Base-by-base conservation (phyloP, 2,888 invertebrate genomes). In the Psylliodes chrysocephalus region DNA sequence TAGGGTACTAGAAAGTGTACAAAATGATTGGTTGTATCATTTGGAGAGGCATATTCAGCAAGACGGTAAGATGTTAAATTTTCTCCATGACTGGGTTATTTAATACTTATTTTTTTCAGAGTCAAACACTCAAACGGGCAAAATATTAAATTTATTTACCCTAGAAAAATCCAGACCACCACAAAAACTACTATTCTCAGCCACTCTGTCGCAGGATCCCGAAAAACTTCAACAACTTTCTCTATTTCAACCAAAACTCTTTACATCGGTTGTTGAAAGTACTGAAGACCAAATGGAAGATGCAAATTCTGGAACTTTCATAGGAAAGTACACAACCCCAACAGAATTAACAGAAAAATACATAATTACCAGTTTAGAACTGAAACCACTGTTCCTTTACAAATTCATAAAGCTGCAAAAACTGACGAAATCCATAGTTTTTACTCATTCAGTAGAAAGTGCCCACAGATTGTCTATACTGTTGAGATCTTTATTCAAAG, bases 121-220 rank as follows among this genome's bases (percentile, higher is more conserved):
- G 35, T 28, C 49, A 17, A 54, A 57, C 57, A 30, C 53, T 10
- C 64, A 62, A 30, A 40, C 71, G 3, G 56, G 69, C 5, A 79
- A 71, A 70, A 66, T 78, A 12, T 64, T 81, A 14, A 81, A 81
- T 69, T 66, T 79, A 35, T 64, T 69, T 7, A 66, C 75, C 4
- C 61, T 80, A 61, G 83, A 84, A 64, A 74, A 72, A 35, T 72
- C 68, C 7, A 71, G 75, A 60, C 76, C 78, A 0, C 82, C 85
- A 54, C 98, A 98, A 73, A 98, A 98, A 81, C 84, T 99, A 47
- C 84, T 99, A 1, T 96, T 98, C 78, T 98, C 98, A n/a, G 99
- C 99, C 3, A 99, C 99, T 1, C 83, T 98, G 12, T 94, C 96
- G 0, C 95, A 95, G 79, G 97, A 99, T 84, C 97, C 98, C 0